Evolutionary conservation across 2,113 vertebrate genomes (phyloP).

Genomic region (Chaenogobius annularis): DNA sequence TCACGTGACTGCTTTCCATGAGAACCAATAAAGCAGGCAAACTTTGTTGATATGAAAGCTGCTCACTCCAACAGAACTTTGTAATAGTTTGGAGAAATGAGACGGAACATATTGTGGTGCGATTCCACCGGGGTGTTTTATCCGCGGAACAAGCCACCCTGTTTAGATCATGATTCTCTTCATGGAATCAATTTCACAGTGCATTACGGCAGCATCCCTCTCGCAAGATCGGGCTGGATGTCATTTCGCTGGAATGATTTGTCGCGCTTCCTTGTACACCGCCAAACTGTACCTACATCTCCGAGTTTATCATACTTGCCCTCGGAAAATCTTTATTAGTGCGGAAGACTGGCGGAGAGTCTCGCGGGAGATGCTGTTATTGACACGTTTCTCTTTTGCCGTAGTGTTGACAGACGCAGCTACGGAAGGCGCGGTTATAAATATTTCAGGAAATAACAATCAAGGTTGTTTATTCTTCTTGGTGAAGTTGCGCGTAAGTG

Average conservation of each 20-base stretch:
- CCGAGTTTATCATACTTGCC: conserved; percentile 71
- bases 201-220: conserved; percentile 69
- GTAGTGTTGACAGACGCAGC: conserved; percentile 56
- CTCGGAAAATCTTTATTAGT: conserved; percentile 72
- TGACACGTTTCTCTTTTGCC: conserved; percentile 46
- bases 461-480: conserved; percentile 58
- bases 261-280: conserved; percentile 61
- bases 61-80: conserved; percentile 12
- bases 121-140: conserved; percentile 41
- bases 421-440: conserved; percentile 55
- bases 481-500: conserved; percentile 46
- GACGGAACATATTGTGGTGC: conserved; percentile 27
- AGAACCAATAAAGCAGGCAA: neutral
- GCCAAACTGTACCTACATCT: conserved; percentile 62
- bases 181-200: conserved; percentile 80
- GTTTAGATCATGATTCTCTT: conserved; percentile 78
- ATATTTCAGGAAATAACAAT: conserved; percentile 68
- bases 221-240: conserved; percentile 72
- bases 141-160: conserved; percentile 51
- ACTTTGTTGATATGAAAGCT: conserved; percentile 19
- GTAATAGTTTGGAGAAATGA: conserved; percentile 17
- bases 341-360: conserved; percentile 55
- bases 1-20: neutral
- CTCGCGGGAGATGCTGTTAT: conserved; percentile 39
- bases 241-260: conserved; percentile 70